Evolutionary conservation across 2,113 vertebrate genomes (phyloP).

Genomic region (Dipodomys spectabilis): DNA sequence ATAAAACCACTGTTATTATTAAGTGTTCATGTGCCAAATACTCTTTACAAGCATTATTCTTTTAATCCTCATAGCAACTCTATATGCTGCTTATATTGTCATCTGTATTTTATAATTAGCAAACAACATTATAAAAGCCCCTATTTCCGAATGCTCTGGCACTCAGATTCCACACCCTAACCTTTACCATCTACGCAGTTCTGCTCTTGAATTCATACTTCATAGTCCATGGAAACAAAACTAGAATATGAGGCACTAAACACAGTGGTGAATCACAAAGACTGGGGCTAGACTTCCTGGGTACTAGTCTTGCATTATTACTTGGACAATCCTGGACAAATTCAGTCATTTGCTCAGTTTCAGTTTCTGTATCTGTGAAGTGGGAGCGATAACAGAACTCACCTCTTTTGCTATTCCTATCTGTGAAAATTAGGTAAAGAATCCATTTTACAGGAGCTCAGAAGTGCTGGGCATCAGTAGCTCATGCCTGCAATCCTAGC

Average conservation of each 20-base stretch:
- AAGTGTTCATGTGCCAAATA: background rate
- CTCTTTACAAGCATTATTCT: background rate
- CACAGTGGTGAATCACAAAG: background rate
- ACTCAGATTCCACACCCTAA: background rate
- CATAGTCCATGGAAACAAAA: slow-evolving; percentile 31
- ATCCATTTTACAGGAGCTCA: background rate
- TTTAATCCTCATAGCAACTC: background rate
- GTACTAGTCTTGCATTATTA: background rate
- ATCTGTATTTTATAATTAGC: background rate
- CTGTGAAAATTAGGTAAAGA: background rate
- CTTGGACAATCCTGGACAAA: background rate
- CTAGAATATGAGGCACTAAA: background rate
- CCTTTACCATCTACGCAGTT: background rate
- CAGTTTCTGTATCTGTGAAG: background rate
- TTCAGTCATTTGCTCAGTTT: background rate
- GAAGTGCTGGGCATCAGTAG: background rate
- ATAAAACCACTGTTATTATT: background rate
- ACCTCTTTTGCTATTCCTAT: background rate
- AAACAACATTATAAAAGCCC: background rate
- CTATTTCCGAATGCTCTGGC: background rate
- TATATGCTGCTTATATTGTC: background rate
- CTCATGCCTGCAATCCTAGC: no score
- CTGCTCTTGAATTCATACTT: background rate
- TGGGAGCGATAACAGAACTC: background rate
- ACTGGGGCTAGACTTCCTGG: background rate